A percentile compares a stretch with the other conserved stretches of the same genome.
phyloP scores from a whole-genome alignment of 2,113 vertebrate species.

The Pollimyrus isidori region DNA sequence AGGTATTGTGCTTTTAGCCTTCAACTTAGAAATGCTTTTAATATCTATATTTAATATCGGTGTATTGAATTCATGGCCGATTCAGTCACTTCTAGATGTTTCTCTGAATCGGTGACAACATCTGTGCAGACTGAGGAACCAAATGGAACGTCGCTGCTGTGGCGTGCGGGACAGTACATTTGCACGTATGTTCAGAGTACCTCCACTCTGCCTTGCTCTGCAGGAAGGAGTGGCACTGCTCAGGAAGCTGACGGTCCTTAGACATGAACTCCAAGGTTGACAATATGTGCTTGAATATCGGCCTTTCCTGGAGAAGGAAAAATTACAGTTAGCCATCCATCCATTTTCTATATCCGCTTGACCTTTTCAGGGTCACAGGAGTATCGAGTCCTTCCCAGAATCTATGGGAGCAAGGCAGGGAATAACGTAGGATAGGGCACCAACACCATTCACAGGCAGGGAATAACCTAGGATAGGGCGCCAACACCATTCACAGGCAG shows the following conservation, averaged over 20 bases:
- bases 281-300: conserved; percentile 90
- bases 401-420: neutral
- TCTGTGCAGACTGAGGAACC: neutral
- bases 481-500: neutral
- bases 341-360: neutral
- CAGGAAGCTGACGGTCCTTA: conserved; percentile 83
- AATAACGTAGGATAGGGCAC: neutral
- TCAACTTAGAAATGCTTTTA: conserved; percentile 1
- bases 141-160: neutral
- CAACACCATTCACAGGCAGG: neutral
- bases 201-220: conserved; percentile 98
- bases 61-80: neutral
- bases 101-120: neutral
- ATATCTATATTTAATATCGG: conserved; percentile 16
- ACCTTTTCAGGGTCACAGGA: neutral
- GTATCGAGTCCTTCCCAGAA: neutral
- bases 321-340: neutral
- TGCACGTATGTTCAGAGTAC: conserved; percentile 56
- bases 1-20: neutral
- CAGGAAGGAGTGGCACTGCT: conserved; percentile 96
- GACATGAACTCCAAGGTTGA: conserved; percentile 90
- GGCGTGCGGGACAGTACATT: neutral
- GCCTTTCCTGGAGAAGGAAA: conserved; percentile 70
- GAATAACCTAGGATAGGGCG: neutral
- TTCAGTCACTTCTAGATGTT: neutral